phyloP scores from a whole-genome alignment of 2,888 invertebrate species.

The Papilio gigon region DNA sequence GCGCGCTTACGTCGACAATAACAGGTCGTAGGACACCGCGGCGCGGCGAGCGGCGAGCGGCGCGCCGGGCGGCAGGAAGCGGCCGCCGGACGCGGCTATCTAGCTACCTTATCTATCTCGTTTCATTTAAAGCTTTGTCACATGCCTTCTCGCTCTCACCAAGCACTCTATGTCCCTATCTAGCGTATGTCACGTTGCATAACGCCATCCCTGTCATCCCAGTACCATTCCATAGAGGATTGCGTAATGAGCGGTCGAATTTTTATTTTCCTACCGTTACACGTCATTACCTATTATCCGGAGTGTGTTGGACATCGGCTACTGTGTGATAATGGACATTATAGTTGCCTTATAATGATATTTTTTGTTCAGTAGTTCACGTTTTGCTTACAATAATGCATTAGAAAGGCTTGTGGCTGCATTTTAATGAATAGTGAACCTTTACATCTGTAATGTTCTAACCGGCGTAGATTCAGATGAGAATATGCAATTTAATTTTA shows the following conservation, averaged over 20 bases:
- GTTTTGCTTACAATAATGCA: constrained; percentile 4
- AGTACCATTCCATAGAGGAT: constrained; percentile 63
- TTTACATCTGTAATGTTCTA: background rate
- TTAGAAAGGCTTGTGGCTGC: constrained; percentile 8
- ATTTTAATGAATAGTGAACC: background rate
- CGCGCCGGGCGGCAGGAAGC: constrained; percentile 70
- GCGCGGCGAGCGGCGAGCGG: constrained; percentile 69
- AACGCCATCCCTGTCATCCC: constrained; percentile 58
- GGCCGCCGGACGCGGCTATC: constrained; percentile 75
- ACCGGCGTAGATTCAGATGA: background rate
- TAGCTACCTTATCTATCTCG: constrained; percentile 76
- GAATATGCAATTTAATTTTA: background rate
- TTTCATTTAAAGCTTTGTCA: constrained; percentile 67
- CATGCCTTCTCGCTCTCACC: constrained; percentile 62
- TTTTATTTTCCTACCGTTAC: constrained; percentile 72
- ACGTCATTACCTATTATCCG: constrained; percentile 69
- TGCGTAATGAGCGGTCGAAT: constrained; percentile 75
- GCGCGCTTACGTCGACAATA: constrained; percentile 30
- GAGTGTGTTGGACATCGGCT: constrained; percentile 60
- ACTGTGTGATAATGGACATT: constrained; percentile 69
- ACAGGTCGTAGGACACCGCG: constrained; percentile 42
- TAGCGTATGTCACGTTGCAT: constrained; percentile 49
- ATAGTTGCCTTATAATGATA: constrained; percentile 44
- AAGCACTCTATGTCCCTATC: constrained; percentile 57
- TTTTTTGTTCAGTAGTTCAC: constrained; percentile 45